Base-by-base conservation (phyloP, 2,113 vertebrate genomes). In the Pelmatolapia mariae region DNA sequence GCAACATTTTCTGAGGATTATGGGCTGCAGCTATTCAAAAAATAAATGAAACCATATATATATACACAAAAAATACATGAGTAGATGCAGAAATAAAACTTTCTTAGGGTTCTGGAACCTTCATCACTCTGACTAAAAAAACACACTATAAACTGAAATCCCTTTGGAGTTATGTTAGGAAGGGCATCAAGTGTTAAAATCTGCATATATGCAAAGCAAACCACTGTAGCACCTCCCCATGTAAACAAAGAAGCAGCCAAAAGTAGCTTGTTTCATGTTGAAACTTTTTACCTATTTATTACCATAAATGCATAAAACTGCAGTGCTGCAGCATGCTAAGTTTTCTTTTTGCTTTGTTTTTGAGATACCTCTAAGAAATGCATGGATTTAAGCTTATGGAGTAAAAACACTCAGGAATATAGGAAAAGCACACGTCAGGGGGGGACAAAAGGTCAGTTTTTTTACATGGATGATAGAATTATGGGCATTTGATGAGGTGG, bases 401-500 rank as follows among this genome's bases (percentile, higher is more conserved):
- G 10, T 66, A 26, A 87, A 81, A 40, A 86, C 12, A 29, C 16
- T 19, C 15, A 15, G 59, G 40, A 82, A 73, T 47, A 43, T 8
- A 50, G 29, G 63, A 81, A 80, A 47, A 84, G 15, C 45, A 43
- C 52, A 57, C 45, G 43, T 50, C n/a, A 54, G 10, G 10, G 52
- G 52, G 78, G 59, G 71, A 83, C 82, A 81, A 85, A 86, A 61
- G 54, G 76, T 82, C 8, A 3, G 3, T 7, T 68, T 89, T 18
- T 90, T 40, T 56, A 29, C 54, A 50, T n/a, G n/a, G 47, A 57
- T 71, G 63, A 86, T 86, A 68, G 73, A 85, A 87, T 80, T 76
- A 93, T 24, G 56, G 78, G 19, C 54, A 61, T 85, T 47, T 85
- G 71, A 91, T 76, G 76, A 92, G 63, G 80, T 83, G 80, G 56